These are phyloP conservation scores for Lasioglossum baleicum DNA, from an alignment of 1,140 invertebrate genomes.

Conservation along the genomic window DNA sequence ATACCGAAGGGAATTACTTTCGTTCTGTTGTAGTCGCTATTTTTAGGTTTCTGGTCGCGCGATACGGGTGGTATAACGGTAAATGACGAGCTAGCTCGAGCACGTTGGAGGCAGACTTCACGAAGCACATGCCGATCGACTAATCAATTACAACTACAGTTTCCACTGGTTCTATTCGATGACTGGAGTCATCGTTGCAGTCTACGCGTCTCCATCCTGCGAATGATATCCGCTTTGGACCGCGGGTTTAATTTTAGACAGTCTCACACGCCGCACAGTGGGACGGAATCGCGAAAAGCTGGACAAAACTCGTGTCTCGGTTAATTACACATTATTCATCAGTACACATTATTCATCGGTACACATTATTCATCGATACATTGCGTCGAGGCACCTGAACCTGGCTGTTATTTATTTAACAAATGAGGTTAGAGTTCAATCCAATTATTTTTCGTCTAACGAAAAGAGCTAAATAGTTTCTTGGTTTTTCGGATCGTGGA, in stretches of 20 bases:
- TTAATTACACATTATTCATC: no score
- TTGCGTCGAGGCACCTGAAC: no score
- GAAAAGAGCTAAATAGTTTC: no score
- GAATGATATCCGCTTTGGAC: slow-evolving; percentile 1
- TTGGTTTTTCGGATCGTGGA: no score
- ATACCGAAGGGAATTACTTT: slow-evolving; percentile 47
- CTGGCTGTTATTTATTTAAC: no score
- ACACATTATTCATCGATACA: no score
- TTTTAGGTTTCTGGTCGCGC: slow-evolving; percentile 51
- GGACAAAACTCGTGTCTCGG: no score
- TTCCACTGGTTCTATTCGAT: slow-evolving; percentile 3
- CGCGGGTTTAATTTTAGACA: slow-evolving; percentile 32
- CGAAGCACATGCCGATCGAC: slow-evolving; percentile 35
- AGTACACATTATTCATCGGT: no score
- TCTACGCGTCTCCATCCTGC: not conserved
- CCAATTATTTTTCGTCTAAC: no score
- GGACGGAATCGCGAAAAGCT: no score
- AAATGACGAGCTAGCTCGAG: slow-evolving; percentile 48
- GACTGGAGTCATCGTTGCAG: not conserved
- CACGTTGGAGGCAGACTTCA: slow-evolving; percentile 34
- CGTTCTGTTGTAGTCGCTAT: slow-evolving; percentile 51
- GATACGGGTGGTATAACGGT: slow-evolving; percentile 64
- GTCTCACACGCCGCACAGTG: not conserved
- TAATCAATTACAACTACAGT: slow-evolving; percentile 9
- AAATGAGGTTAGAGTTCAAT: no score